phyloP scores from a whole-genome alignment of 2,113 vertebrate species.

The Sinocyclocheilus maitianheensis region DNA sequence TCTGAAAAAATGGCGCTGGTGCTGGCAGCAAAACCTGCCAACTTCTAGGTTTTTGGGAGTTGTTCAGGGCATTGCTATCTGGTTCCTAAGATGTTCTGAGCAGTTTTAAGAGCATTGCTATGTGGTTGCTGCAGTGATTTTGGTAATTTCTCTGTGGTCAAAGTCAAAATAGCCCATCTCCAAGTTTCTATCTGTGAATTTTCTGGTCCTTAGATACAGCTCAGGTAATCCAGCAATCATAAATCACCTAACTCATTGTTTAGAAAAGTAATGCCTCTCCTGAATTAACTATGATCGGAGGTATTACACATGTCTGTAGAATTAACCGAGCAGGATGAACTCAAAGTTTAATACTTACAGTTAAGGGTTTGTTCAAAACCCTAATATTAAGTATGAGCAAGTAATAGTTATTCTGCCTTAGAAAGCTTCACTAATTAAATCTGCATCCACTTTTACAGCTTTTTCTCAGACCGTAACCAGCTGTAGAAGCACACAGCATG shows the following conservation, averaged over 20 bases:
- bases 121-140: no score
- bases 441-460: constrained; percentile 41
- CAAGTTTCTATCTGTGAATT: no score
- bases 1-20: no score
- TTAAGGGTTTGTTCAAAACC: background rate
- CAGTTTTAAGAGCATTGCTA: no score
- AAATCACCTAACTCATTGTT: background rate
- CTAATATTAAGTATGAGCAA: background rate
- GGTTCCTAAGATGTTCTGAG: no score
- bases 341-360: constrained; percentile 5
- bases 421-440: constrained; percentile 38
- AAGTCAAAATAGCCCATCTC: no score
- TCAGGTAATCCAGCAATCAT: no score
- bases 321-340: background rate
- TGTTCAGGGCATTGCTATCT: no score
- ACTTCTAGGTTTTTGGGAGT: no score
- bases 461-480: constrained; percentile 4
- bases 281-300: background rate
- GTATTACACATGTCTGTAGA: background rate
- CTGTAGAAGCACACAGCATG: background rate
- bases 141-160: no score
- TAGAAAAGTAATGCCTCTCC: background rate
- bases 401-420: background rate
- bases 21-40: no score
- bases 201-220: no score